Evolutionary conservation across 2,888 invertebrate species (phyloP).

Genomic region (Drosophila mulleri): DNA sequence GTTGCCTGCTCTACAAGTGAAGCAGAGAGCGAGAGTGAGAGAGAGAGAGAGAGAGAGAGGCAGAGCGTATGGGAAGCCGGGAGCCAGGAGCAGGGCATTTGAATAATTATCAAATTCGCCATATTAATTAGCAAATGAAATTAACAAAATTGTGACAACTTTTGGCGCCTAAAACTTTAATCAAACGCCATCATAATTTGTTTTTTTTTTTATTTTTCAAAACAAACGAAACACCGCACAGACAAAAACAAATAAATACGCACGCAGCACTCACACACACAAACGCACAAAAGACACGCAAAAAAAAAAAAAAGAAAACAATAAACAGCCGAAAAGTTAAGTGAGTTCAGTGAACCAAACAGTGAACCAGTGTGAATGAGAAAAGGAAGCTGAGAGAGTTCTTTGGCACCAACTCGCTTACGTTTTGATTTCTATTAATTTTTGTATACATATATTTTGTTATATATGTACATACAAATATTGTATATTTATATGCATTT

Average conservation of each 20-base stretch:
- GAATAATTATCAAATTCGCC: slow-evolving; percentile 10
- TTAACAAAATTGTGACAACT: slow-evolving; percentile 20
- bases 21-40: background rate
- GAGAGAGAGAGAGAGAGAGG: background rate
- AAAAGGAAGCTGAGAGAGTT: slow-evolving; percentile 50
- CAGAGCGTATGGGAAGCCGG: background rate
- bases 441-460: background rate
- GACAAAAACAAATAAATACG: background rate
- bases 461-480: background rate
- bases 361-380: slow-evolving; percentile 26
- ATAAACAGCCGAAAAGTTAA: slow-evolving; percentile 27
- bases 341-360: slow-evolving; percentile 44
- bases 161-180: slow-evolving; percentile 28
- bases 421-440: slow-evolving; percentile 49
- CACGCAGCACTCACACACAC: slow-evolving; percentile 12
- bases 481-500: background rate
- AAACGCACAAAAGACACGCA: slow-evolving; percentile 1
- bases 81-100: background rate
- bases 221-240: slow-evolving; percentile 14
- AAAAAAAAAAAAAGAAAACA: slow-evolving; percentile 20
- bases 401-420: slow-evolving; percentile 38
- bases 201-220: slow-evolving; percentile 14
- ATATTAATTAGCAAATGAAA: slow-evolving; percentile 29
- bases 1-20: slow-evolving; percentile 11
- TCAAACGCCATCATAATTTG: slow-evolving; percentile 6